These are phyloP conservation scores for Crocidura indochinensis DNA, from an alignment of 2,797 vertebrate genomes.

Conservation along the genomic window DNA sequence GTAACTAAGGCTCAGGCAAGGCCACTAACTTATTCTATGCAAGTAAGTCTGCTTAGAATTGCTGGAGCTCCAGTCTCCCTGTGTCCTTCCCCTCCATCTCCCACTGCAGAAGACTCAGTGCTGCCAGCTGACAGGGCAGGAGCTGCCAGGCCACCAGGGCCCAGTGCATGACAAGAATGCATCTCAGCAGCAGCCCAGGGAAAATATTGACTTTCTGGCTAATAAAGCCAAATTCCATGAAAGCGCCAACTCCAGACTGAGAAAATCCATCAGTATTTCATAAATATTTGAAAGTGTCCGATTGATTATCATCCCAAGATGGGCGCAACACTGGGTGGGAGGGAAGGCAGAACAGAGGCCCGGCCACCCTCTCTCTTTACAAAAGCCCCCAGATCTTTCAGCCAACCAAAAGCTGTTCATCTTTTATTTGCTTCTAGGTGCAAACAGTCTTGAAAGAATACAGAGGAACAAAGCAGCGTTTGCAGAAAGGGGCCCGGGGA, in stretches of 20 bases:
- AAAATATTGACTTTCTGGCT: constrained; percentile 90
- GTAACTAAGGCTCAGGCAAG: not conserved
- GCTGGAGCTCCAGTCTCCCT: constrained; percentile 48
- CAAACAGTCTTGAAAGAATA: not conserved
- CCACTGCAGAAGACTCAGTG: not conserved
- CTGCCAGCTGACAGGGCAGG: constrained; percentile 9
- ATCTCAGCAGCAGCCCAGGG: constrained; percentile 62
- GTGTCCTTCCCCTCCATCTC: constrained; percentile 50
- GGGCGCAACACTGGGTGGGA: constrained; percentile 65
- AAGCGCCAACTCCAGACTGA: constrained; percentile 87
- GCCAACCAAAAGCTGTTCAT: not conserved
- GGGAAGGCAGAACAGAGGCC: constrained; percentile 30
- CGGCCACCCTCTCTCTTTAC: fast-evolving
- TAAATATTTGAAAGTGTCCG: constrained; percentile 89
- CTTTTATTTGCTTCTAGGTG: not conserved
- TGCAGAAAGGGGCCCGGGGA: too few relatives aligned
- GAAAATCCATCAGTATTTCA: constrained; percentile 88
- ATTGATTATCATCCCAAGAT: constrained; percentile 76
- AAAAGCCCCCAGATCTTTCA: not conserved
- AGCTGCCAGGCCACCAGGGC: constrained; percentile 46
- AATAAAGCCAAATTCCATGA: constrained; percentile 89
- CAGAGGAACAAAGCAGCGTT: not conserved
- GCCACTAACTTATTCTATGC: not conserved
- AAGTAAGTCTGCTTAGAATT: constrained; percentile 39
- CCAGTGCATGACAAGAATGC: constrained; percentile 63